Conservation (phyloP, 2,113 vertebrate species). For the Loxodonta africana region DNA sequence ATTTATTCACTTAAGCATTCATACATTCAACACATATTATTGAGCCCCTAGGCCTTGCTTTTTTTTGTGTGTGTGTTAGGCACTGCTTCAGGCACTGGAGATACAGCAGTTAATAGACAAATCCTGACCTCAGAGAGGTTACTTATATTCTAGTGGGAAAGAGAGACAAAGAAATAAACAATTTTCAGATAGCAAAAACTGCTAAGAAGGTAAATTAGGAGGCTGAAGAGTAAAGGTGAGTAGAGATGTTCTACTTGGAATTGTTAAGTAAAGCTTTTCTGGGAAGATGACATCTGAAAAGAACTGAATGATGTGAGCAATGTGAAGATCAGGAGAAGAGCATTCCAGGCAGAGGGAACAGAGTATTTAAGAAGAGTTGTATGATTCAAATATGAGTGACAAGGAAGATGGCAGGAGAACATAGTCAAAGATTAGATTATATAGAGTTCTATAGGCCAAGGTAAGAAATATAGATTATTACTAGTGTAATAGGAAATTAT, state of each 20-base stretch:
- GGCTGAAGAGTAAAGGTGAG: constrained; percentile 44
- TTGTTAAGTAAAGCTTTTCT: constrained; percentile 46
- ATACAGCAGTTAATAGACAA: background rate
- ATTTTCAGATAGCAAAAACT: constrained; percentile 57
- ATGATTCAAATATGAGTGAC: background rate
- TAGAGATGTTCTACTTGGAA: constrained; percentile 54
- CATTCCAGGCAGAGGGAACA: background rate
- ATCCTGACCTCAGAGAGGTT: background rate
- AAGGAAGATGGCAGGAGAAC: background rate
- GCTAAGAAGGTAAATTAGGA: constrained; percentile 44
- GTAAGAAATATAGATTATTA: constrained; percentile 34
- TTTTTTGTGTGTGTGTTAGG: no score
- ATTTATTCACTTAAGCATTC: background rate
- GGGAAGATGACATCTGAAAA: constrained; percentile 25
- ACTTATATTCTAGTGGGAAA: constrained; percentile 40
- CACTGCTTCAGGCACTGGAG: background rate
- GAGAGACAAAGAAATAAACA: constrained; percentile 12
- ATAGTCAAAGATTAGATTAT: background rate
- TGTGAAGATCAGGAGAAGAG: constrained; percentile 24
- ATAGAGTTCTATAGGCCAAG: background rate
- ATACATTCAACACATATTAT: background rate
- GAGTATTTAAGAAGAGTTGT: constrained; percentile 1
- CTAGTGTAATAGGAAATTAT: constrained; percentile 30
- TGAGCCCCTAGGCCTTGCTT: background rate
- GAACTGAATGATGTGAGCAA: background rate